phyloP scores from a whole-genome alignment of 2,888 invertebrate genomes.

The Entomobrya multifasciata region DNA sequence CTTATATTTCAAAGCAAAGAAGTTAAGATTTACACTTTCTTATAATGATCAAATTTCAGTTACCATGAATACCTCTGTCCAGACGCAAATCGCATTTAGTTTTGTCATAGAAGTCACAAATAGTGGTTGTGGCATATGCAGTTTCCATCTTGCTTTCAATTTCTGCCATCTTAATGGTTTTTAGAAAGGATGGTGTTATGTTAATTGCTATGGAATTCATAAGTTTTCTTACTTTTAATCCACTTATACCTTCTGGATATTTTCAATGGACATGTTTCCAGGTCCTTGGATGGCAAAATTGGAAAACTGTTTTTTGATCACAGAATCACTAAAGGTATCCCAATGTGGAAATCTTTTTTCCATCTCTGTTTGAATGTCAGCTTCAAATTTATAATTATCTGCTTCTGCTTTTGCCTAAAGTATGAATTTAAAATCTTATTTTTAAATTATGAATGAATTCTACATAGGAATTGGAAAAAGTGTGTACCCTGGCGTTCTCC shows the following conservation, averaged over 20 bases:
- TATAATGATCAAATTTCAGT: too few relatives aligned
- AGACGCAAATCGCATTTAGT: slow-evolving; percentile 60
- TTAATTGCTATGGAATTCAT: neutral
- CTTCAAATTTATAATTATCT: slow-evolving; percentile 62
- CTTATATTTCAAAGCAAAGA: slow-evolving; percentile 50
- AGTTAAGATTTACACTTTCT: too few relatives aligned
- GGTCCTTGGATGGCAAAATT: slow-evolving; percentile 66
- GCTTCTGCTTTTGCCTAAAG: slow-evolving; percentile 49
- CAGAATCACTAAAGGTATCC: slow-evolving; percentile 42
- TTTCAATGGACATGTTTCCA: slow-evolving; percentile 53
- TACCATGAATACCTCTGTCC: slow-evolving; percentile 36
- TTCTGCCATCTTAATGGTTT: slow-evolving; percentile 65
- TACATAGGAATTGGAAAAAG: too few relatives aligned
- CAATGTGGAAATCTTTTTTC: slow-evolving; percentile 52
- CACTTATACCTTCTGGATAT: slow-evolving; percentile 38
- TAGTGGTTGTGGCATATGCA: slow-evolving; percentile 49
- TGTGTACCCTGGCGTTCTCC: slow-evolving; percentile 65
- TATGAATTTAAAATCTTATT: too few relatives aligned
- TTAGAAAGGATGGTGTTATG: too few relatives aligned
- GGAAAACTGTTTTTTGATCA: slow-evolving; percentile 43
- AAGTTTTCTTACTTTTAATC: neutral
- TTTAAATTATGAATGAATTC: too few relatives aligned
- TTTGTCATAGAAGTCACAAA: slow-evolving; percentile 63
- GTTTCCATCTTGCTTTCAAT: slow-evolving; percentile 62
- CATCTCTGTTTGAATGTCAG: slow-evolving; percentile 49